Percentiles rank a stretch among this genome's conserved stretches.
Evolutionary conservation across 2,113 vertebrate genomes (phyloP).

Genomic region (Chroicocephalus ridibundus): DNA sequence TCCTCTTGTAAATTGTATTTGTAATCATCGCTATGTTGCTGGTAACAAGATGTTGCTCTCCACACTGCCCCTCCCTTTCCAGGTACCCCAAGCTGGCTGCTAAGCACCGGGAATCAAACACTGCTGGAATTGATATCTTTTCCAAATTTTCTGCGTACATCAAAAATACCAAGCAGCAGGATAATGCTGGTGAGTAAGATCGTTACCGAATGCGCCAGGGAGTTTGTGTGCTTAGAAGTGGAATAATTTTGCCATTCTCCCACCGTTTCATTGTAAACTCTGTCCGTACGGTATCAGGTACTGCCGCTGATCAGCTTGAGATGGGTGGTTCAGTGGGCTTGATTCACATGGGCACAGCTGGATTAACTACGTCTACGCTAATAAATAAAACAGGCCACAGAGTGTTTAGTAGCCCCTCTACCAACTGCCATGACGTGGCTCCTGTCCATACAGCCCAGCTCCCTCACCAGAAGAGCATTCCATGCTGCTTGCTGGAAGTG

Average conservation of each 20-base stretch:
- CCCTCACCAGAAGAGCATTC: neutral
- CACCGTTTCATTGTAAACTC: neutral
- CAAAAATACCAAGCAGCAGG: constrained; percentile 89
- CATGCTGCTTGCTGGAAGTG: neutral
- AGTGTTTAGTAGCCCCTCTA: neutral
- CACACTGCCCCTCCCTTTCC: neutral
- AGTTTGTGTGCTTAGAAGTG: neutral
- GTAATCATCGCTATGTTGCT: neutral
- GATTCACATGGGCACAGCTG: fast-evolving
- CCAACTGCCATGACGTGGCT: neutral
- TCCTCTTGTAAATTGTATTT: neutral
- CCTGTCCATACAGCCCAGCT: neutral
- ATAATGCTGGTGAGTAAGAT: constrained; percentile 79
- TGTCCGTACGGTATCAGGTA: neutral
- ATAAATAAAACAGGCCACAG: neutral
- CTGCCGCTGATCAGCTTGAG: neutral
- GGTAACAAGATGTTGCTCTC: neutral
- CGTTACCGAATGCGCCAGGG: neutral
- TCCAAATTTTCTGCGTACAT: constrained; percentile 94
- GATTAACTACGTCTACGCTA: neutral
- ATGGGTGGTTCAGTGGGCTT: neutral
- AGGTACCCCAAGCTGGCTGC: constrained; percentile 92
- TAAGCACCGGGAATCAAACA: constrained; percentile 88
- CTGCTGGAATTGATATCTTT: constrained; percentile 92
- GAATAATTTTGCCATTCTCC: neutral